Evolutionary conservation across 1,140 invertebrate species (phyloP).

Genomic region (Macrobrachium rosenbergii): DNA sequence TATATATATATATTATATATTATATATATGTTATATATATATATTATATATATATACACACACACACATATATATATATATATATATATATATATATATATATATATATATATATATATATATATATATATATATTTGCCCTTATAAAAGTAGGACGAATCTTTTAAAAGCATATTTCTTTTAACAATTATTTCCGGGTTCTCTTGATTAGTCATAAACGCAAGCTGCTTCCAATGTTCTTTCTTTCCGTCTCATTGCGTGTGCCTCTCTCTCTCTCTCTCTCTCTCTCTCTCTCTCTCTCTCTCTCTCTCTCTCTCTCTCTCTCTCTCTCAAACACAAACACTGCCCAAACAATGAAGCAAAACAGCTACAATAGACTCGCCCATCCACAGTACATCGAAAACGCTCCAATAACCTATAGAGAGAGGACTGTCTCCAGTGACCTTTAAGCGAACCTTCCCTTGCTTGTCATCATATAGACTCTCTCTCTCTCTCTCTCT

Average conservation of each 20-base stretch:
- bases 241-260: too few species aligned
- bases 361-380: too few species aligned
- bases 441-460: not conserved
- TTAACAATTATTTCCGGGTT: not conserved
- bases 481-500: constrained; percentile 8
- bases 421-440: not conserved
- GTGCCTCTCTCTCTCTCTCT: too few species aligned
- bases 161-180: too few species aligned
- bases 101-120: constrained; percentile 4
- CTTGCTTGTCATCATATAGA: not conserved
- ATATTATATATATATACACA: constrained; percentile 12
- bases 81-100: constrained; percentile 12
- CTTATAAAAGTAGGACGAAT: not conserved
- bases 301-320: too few species aligned
- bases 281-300: too few species aligned
- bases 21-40: too few species aligned
- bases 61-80: constrained; percentile 29
- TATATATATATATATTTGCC: not conserved
- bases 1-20: constrained; percentile 7
- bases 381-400: too few species aligned
- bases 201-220: not conserved
- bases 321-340: too few species aligned
- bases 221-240: too few species aligned
- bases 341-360: too few species aligned
- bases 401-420: too few species aligned